Evolutionary conservation across 2,888 invertebrate genomes (phyloP).

Genomic region (Calameuta idolon): DNA sequence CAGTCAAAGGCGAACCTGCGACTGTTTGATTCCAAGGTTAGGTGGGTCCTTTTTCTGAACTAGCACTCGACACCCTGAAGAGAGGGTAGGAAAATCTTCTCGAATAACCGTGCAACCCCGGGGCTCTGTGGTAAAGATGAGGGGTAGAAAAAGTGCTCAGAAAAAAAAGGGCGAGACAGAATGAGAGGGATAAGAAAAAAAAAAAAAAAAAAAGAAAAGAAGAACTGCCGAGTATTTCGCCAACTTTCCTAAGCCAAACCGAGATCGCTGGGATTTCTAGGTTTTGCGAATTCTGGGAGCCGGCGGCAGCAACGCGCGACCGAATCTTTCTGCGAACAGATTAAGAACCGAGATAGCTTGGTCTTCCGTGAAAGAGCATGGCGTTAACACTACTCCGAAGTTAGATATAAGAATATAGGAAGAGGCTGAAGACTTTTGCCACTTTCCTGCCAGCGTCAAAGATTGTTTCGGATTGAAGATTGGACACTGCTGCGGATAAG

Average conservation of each 20-base stretch:
- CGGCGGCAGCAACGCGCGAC: conserved; percentile 13
- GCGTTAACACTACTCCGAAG: neutral
- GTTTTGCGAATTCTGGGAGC: conserved; percentile 13
- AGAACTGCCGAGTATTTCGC: conserved; percentile 55
- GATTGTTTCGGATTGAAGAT: neutral
- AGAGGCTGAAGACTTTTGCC: neutral
- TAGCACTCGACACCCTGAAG: neutral
- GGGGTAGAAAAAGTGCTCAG: neutral
- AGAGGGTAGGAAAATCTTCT: neutral
- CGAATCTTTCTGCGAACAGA: conserved; percentile 37
- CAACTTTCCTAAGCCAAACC: conserved; percentile 58
- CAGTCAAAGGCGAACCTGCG: neutral
- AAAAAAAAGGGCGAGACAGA: neutral
- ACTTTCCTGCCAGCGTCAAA: neutral
- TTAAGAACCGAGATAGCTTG: conserved; percentile 39
- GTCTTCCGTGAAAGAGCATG: neutral
- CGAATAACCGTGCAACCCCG: neutral
- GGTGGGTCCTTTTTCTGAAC: neutral
- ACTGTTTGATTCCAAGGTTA: neutral
- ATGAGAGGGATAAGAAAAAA: conserved; percentile 15
- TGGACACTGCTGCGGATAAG: neutral
- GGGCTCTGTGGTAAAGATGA: conserved; percentile 11
- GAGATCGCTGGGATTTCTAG: conserved; percentile 53
- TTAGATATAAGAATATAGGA: neutral
- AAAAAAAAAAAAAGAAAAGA: conserved; percentile 34